Evolutionary conservation across 2,797 vertebrate species (phyloP).

Genomic region (Epinephelus coioides): DNA sequence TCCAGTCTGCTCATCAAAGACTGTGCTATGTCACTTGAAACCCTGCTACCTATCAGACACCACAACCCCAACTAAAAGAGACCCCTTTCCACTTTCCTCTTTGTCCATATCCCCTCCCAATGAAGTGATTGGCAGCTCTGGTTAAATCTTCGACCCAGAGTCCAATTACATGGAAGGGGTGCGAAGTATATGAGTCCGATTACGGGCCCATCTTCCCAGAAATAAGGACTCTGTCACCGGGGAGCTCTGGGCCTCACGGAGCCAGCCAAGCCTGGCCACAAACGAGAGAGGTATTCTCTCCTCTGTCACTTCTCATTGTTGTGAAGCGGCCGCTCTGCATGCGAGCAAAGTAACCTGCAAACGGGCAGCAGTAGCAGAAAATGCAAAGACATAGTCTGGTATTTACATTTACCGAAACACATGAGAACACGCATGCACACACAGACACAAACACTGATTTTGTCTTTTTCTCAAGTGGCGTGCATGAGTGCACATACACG

Average conservation of each 20-base stretch:
- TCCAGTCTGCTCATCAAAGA: background rate
- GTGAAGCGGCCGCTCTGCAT: conserved; percentile 56
- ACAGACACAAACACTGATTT: background rate
- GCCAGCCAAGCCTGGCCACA: conserved; percentile 63
- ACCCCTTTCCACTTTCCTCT: conserved; percentile 38
- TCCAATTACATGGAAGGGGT: conserved; percentile 71
- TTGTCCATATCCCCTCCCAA: conserved; percentile 35
- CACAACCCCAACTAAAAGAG: conserved; percentile 2
- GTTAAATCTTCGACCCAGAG: conserved; percentile 62
- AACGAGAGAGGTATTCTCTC: conserved; percentile 70
- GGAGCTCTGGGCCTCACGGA: conserved; percentile 66
- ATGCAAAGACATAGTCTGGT: conserved; percentile 38
- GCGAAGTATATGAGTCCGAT: conserved; percentile 73
- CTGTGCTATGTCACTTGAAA: conserved; percentile 3
- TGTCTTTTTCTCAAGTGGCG: conserved; percentile 16
- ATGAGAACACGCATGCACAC: background rate
- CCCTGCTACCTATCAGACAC: conserved; percentile 3
- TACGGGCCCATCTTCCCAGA: conserved; percentile 74
- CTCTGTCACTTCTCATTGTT: conserved; percentile 79
- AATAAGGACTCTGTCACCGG: conserved; percentile 73
- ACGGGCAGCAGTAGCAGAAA: conserved; percentile 48
- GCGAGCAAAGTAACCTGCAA: conserved; percentile 57
- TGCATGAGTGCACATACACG: conserved; percentile 31
- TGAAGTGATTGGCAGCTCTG: conserved; percentile 64
- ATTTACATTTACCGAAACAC: conserved; percentile 54